Conservation (phyloP, 2,888 invertebrate genomes). For the Brenthis hecate region DNA sequence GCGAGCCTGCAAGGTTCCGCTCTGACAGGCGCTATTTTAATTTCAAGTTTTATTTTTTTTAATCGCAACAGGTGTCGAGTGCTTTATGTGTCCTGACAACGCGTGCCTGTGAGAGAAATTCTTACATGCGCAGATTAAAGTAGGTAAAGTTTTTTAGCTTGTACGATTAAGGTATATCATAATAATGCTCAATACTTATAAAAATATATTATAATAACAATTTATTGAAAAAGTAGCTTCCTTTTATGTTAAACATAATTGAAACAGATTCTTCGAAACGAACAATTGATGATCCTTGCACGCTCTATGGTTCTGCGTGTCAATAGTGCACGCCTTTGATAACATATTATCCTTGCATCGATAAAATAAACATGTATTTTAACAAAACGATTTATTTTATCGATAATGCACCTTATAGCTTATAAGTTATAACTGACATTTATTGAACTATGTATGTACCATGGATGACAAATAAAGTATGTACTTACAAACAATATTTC, state of each 20-base stretch:
- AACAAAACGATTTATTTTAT: no score
- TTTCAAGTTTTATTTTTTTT: constrained; percentile 44
- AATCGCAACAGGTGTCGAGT: constrained; percentile 52
- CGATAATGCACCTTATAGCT: no score
- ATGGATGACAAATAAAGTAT: no score
- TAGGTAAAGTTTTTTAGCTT: constrained; percentile 9
- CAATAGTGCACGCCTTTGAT: constrained; percentile 1
- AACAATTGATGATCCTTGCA: constrained; percentile 14
- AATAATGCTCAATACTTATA: not conserved
- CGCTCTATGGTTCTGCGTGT: constrained; percentile 1
- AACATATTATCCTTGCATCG: not conserved
- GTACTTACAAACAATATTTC: no score
- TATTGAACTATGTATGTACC: no score
- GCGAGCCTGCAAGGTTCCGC: constrained; percentile 40
- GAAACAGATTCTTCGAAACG: constrained; percentile 12
- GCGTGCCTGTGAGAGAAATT: constrained; percentile 52
- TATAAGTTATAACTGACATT: no score
- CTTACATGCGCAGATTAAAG: constrained; percentile 38
- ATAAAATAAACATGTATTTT: no score
- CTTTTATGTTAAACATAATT: not conserved
- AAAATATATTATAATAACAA: no score
- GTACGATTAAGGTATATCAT: not conserved
- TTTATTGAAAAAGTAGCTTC: no score
- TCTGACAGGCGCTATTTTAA: constrained; percentile 43
- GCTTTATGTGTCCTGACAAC: constrained; percentile 59